Base-by-base conservation (phyloP, 30 jellyfish, hydroid and myxozoan species). In the Hydractinia echinata region DNA sequence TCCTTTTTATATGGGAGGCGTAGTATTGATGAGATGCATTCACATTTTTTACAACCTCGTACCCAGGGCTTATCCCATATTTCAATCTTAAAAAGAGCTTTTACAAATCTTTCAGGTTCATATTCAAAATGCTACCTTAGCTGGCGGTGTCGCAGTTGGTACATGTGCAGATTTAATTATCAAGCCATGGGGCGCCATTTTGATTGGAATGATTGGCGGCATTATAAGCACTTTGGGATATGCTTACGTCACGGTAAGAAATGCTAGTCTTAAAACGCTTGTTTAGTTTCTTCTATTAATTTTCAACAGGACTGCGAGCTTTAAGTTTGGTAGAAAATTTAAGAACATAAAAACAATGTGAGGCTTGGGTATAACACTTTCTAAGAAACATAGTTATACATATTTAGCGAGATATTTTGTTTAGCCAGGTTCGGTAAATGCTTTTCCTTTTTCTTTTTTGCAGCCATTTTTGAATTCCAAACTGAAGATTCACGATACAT, bases 61-160 rank as follows among this genome's bases (percentile, higher is more conserved):
- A 58, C 18, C 19, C 69, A 30, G 44, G n/a, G 2, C 44, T 30
- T 30, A 30, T 30, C 2, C 44, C 44, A 30, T 30, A 30, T 30
- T 30, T 30, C 44, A 30, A 30, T 30, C 44, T 30, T 1, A 30
- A 30, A 30, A 2, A 30, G 44, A 58, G 69, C 69, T 13, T 58
- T 13, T 13, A 58, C 19, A 58, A 11, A 11, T 21, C 55, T 83
- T 69, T 30, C 51, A 91, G 98, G 96, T 88, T 18, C 99, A 94
- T 76, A 85, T 94, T 30, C 97, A 84, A 74, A 85, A 86, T 77
- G 99, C 97, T 8, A 89, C 99, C 5, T 72, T 94, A 55, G 99
- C 99, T 48, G 99, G 99, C 6, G 97, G 97, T 54, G 99, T 94
- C 10, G 97, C 97, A 20, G 95, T 94, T 51, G 99, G 96, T 7